phyloP scores from a whole-genome alignment of 2,888 invertebrate genomes.

The Ptychoptera albimana region DNA sequence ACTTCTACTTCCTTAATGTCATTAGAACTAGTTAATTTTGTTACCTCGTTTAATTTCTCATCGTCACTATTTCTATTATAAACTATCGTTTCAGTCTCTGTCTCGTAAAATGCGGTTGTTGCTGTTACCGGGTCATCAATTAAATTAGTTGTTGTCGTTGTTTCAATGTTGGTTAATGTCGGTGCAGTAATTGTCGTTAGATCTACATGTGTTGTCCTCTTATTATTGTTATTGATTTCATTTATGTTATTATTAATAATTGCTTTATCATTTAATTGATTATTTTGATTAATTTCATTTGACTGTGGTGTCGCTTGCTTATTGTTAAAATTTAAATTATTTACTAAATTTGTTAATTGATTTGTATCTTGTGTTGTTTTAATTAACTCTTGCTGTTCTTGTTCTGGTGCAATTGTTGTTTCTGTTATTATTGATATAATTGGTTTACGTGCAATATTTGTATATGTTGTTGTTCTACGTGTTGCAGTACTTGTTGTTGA shows the following conservation, averaged over 20 bases:
- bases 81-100: constrained; percentile 7
- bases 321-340: too few relatives aligned
- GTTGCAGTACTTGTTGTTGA: constrained; percentile 20
- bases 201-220: constrained; percentile 13
- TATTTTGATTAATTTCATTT: too few relatives aligned
- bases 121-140: too few relatives aligned
- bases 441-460: constrained; percentile 25
- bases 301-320: too few relatives aligned
- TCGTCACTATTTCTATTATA: constrained; percentile 5
- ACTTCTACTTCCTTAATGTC: not conserved
- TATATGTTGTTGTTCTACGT: constrained; percentile 19
- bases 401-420: constrained; percentile 13
- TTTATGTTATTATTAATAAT: too few relatives aligned
- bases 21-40: not conserved
- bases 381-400: too few relatives aligned
- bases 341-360: too few relatives aligned
- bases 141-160: not conserved
- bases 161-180: constrained; percentile 5
- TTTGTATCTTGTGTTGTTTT: too few relatives aligned
- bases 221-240: too few relatives aligned
- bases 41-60: constrained; percentile 3
- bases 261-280: too few relatives aligned
- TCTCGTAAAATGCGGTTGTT: not conserved
- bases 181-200: constrained; percentile 5
- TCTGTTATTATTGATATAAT: constrained; percentile 17